phyloP scores from a whole-genome alignment of 2,888 invertebrate species.

The Eilema sororculum region DNA sequence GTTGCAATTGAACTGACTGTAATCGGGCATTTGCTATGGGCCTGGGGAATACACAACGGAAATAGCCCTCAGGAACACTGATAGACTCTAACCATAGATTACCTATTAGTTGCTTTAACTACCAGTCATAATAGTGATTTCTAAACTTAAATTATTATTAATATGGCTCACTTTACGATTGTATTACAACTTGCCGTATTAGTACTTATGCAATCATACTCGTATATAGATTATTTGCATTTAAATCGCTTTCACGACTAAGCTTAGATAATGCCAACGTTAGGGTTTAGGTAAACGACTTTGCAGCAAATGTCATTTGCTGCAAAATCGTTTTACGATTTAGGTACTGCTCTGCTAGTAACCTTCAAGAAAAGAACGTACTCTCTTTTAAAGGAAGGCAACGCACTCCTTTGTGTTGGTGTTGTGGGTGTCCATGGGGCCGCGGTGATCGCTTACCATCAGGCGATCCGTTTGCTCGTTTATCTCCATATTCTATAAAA shows the following conservation, averaged over 20 bases:
- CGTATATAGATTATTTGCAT: neutral
- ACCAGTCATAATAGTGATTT: neutral
- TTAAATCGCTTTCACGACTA: neutral
- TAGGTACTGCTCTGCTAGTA: neutral
- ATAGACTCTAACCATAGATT: too few relatives aligned
- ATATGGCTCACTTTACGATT: too few relatives aligned
- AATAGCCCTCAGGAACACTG: neutral
- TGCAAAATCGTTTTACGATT: neutral
- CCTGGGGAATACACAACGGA: neutral
- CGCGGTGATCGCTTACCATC: too few relatives aligned
- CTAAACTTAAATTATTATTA: neutral
- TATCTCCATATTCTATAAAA: too few relatives aligned
- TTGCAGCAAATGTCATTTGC: neutral
- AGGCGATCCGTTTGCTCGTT: too few relatives aligned
- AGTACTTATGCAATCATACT: neutral
- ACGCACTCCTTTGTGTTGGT: too few relatives aligned
- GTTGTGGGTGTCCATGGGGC: too few relatives aligned
- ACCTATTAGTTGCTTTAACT: too few relatives aligned
- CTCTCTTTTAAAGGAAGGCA: too few relatives aligned
- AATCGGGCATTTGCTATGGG: too few relatives aligned
- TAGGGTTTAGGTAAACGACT: neutral
- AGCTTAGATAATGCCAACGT: neutral
- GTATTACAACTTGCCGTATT: neutral
- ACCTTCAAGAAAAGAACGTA: too few relatives aligned
- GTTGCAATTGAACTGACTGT: too few relatives aligned